These are phyloP conservation scores for Uloborus diversus DNA, from an alignment of 1,140 invertebrate species.

Conservation along the genomic window DNA sequence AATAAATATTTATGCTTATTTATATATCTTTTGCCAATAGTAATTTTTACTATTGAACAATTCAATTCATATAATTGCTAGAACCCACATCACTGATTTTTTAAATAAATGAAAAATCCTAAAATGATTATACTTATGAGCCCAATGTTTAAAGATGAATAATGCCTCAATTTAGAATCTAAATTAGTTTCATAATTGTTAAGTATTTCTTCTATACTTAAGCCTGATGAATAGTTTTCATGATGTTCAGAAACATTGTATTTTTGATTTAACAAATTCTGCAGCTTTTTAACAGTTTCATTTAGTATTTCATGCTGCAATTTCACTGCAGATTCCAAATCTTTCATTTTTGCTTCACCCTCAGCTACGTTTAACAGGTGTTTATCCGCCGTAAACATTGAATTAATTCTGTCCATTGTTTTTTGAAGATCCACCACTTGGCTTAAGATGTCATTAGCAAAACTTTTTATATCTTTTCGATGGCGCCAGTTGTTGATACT, in stretches of 20 bases:
- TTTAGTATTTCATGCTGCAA: neutral
- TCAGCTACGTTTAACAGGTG: neutral
- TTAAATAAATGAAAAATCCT: neutral
- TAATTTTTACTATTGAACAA: too few relatives aligned
- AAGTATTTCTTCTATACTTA: neutral
- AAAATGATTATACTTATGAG: neutral
- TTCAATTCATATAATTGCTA: too few relatives aligned
- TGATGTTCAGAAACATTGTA: neutral
- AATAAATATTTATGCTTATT: too few relatives aligned
- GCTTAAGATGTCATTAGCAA: constrained; percentile 20
- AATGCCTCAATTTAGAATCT: constrained; percentile 11
- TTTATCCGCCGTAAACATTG: neutral
- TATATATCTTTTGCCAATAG: too few relatives aligned
- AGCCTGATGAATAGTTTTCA: neutral
- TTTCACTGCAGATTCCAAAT: constrained; percentile 2
- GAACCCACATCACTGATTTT: too few relatives aligned
- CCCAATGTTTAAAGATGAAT: neutral
- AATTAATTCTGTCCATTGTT: neutral
- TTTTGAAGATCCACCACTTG: constrained; percentile 21
- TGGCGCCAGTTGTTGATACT: constrained; percentile 44
- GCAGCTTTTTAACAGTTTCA: neutral
- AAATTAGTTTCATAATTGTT: constrained; percentile 10
- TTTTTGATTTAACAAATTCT: neutral
- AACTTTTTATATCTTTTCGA: constrained; percentile 36
- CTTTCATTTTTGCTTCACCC: neutral